Percentiles rank a stretch among this genome's conserved stretches.
These are phyloP conservation scores for Ptyas mucosa DNA, from an alignment of 2,113 vertebrate genomes.

Conservation along the genomic window DNA sequence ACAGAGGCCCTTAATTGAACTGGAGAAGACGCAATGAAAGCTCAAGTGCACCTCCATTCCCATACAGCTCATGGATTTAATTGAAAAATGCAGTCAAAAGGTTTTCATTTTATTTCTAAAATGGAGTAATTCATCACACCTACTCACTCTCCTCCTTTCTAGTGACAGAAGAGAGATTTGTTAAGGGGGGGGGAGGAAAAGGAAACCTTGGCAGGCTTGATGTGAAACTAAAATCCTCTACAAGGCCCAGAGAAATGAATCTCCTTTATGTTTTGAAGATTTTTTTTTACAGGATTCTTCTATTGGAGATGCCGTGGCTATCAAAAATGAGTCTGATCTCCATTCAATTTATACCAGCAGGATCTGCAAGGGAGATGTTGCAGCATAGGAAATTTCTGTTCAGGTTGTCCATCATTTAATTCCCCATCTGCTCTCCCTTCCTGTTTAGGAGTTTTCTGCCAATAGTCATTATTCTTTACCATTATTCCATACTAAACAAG, in stretches of 20 bases:
- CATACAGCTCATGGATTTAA: slow-evolving; percentile 2
- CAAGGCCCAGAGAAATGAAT: not conserved
- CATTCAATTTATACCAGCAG: not conserved
- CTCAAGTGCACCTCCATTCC: not conserved
- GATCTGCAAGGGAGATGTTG: not conserved
- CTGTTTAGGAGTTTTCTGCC: not conserved
- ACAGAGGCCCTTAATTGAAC: not conserved
- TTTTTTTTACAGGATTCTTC: not conserved
- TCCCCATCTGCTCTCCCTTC: not conserved
- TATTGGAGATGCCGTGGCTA: not conserved
- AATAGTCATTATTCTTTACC: not conserved
- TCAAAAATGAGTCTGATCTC: not conserved
- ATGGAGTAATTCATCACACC: slow-evolving; percentile 17
- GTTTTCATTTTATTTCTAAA: slow-evolving; percentile 14
- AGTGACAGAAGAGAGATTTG: not conserved
- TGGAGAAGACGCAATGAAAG: not conserved
- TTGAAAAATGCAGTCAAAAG: slow-evolving; percentile 20
- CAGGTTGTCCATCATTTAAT: not conserved
- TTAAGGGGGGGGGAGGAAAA: not conserved
- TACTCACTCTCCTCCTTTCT: not conserved
- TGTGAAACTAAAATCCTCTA: not conserved
- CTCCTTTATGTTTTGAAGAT: not conserved
- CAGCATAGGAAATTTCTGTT: not conserved
- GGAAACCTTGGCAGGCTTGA: not conserved
- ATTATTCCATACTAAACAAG: not conserved